phyloP scores from a whole-genome alignment of 1,140 invertebrate species.

The Doryteuthis pealeii region DNA sequence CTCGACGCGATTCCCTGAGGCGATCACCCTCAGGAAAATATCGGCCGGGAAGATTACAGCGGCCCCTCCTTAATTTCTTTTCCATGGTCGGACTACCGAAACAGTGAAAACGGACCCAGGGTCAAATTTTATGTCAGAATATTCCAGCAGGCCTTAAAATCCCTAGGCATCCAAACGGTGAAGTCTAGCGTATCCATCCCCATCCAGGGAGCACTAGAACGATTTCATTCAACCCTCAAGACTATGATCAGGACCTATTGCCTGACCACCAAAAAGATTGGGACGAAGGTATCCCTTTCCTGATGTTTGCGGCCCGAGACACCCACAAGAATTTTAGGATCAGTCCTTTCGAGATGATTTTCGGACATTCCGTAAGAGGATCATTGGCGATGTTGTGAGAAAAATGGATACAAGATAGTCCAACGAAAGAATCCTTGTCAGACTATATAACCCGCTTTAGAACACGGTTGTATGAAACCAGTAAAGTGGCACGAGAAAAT shows the following conservation, averaged over 20 bases:
- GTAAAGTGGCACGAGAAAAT: constrained; percentile 4
- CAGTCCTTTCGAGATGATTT: constrained; percentile 30
- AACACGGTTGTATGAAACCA: neutral
- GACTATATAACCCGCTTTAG: neutral
- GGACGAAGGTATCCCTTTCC: neutral
- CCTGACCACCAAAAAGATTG: neutral
- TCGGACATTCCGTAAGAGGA: constrained; percentile 27
- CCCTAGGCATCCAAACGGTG: neutral
- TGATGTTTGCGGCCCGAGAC: neutral
- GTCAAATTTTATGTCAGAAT: neutral
- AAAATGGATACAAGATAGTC: constrained; percentile 1
- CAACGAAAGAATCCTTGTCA: neutral
- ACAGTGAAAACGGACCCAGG: neutral
- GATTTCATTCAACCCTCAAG: no score
- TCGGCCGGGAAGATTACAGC: no score
- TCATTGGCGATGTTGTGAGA: constrained; percentile 24
- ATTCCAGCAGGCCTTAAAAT: neutral
- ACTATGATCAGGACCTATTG: no score
- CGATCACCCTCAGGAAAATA: no score
- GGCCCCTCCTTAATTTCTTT: no score
- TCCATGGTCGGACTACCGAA: neutral
- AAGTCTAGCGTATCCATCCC: neutral
- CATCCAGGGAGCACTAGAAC: no score
- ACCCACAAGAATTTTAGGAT: constrained; percentile 13
- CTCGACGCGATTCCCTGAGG: no score